Percentiles rank a stretch among this genome's conserved stretches.
Conservation (phyloP, 2,888 invertebrate species). For the Mimachlamys varia region DNA sequence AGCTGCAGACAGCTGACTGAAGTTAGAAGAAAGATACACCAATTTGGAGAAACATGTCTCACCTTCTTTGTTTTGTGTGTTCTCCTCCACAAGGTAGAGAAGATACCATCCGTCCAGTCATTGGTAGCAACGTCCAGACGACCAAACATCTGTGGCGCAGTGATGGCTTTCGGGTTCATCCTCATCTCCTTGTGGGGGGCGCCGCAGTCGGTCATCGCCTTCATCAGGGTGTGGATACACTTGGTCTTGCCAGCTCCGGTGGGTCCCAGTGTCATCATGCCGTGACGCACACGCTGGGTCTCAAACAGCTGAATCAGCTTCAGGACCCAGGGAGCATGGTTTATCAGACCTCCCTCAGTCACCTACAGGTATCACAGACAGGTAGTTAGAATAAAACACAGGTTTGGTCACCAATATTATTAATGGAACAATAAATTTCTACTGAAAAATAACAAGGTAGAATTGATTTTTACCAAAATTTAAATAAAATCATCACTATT, state of each 20-base stretch:
- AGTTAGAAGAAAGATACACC: not conserved
- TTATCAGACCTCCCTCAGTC: conserved; percentile 86
- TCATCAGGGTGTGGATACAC: conserved; percentile 94
- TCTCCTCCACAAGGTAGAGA: conserved; percentile 97
- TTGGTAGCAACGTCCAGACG: conserved; percentile 97
- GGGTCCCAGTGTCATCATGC: conserved; percentile 82
- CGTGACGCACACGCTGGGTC: conserved; percentile 81
- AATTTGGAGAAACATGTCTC: not conserved
- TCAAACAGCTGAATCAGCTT: conserved; percentile 93
- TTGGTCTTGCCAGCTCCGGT: conserved; percentile 88
- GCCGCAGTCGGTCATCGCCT: conserved; percentile 93
- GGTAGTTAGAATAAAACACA: too few relatives aligned
- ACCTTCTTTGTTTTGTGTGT: conserved; percentile 93
- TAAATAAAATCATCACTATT: too few relatives aligned
- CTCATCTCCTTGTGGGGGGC: conserved; percentile 95
- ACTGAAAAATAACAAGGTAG: too few relatives aligned
- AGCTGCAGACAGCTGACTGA: too few relatives aligned
- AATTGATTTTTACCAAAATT: too few relatives aligned
- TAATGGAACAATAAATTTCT: too few relatives aligned
- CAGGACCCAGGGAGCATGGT: conserved; percentile 96
- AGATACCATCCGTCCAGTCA: conserved; percentile 99
- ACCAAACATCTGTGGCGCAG: conserved; percentile 98
- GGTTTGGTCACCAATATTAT: too few relatives aligned
- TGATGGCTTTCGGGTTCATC: conserved; percentile 99
- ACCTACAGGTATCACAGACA: conserved; percentile 66